Percentiles rank a stretch among this genome's conserved stretches.
These are phyloP conservation scores for Cynopterus brachyotis DNA, from an alignment of 2,113 vertebrate species.

Conservation along the genomic window DNA sequence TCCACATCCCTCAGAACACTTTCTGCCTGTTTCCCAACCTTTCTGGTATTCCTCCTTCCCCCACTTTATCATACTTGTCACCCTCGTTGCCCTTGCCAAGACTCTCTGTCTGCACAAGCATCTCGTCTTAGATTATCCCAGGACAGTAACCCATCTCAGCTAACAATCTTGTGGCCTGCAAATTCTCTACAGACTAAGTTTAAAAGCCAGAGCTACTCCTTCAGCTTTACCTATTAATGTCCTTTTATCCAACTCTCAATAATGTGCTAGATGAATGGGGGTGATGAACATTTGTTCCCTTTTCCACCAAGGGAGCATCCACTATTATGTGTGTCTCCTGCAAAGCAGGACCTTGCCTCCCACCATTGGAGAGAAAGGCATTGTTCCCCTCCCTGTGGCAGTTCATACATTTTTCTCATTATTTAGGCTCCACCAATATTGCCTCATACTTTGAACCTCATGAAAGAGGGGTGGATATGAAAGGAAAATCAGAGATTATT, in stretches of 20 bases:
- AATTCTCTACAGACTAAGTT: neutral
- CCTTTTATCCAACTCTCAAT: neutral
- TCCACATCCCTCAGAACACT: neutral
- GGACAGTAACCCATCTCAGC: neutral
- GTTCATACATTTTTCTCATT: neutral
- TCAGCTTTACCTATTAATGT: neutral
- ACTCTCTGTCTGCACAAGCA: neutral
- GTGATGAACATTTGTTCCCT: neutral
- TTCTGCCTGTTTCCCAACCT: neutral
- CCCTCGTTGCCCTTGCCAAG: neutral
- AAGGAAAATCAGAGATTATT: neutral
- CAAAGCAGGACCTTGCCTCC: neutral
- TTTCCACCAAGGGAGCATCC: neutral
- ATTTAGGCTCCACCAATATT: neutral
- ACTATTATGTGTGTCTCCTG: neutral
- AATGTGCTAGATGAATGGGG: neutral
- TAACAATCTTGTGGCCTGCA: neutral
- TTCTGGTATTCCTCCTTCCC: neutral
- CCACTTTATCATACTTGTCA: neutral
- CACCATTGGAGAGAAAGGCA: neutral
- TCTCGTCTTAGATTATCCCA: neutral
- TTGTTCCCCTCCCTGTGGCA: neutral
- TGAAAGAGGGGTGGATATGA: neutral
- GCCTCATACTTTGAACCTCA: neutral
- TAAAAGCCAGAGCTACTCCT: neutral